Evolutionary conservation across 2,888 invertebrate species (phyloP), one percentile per base, ranked within the genome.

Genomic region (Pterostichus niger): DNA sequence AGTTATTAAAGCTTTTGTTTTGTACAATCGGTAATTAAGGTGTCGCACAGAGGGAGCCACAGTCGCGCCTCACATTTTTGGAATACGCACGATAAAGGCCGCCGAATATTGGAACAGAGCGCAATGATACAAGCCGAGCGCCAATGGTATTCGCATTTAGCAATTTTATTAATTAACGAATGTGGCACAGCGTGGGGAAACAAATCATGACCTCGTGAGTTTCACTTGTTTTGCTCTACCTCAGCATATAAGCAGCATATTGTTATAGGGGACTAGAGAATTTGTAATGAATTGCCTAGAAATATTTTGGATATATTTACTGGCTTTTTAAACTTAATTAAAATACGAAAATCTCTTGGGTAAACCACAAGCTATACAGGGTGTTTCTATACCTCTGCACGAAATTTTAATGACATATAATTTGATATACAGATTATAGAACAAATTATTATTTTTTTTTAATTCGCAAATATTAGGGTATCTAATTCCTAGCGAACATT

Each of bases 1-100:
- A 86, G 86, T 87, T 87, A 87, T 87, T 87, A 87, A 87, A 87
- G 86, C 87, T 87, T 87, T 87, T 87, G 87, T 87, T 85, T 84
- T 83, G 84, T 85, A 86, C 86, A 87, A 86, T 86, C 86, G 85
- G 80, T 87, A 87, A 87, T 87, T 87, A 87, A 87, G 87, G 87
- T 85, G 86, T 83, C 85, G 85, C 84, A 86, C 85, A 85, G 84
- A 83, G 86, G 86, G 85, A 86, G 83, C 84, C 81, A 85, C 85
- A 84, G 64, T 85, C 82, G 84, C 85, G 77, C 84, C 83, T 84
- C 85, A 85, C 85, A 86, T 87, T 86, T 87, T 87, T 84, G 86
- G 85, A 84, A 85, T 85, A 84, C 59, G 64, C 49, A 44, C 79
- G 46, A 79, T 79, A 79, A 79, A 64, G 77, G 77, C 77, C 40